Percentiles rank a stretch among this genome's conserved stretches.
These are phyloP conservation scores for Kryptolebias marmoratus DNA, from an alignment of 2,113 vertebrate species.

Conservation along the genomic window DNA sequence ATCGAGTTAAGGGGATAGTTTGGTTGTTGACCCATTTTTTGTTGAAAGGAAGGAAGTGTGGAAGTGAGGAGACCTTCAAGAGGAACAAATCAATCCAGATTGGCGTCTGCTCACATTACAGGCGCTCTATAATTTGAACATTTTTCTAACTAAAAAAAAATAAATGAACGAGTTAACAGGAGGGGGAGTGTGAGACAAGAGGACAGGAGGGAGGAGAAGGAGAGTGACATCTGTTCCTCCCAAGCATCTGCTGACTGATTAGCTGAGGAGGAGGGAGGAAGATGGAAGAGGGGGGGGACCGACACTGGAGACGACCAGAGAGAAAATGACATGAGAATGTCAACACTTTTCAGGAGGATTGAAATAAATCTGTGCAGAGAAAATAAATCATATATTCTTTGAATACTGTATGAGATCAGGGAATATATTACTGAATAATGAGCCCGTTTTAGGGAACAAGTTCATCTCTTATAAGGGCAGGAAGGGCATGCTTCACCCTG, in stretches of 20 bases:
- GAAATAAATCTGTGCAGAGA: conserved; percentile 11
- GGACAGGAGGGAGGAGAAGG: conserved; percentile 44
- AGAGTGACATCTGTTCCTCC: conserved; percentile 47
- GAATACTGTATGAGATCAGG: conserved; percentile 46
- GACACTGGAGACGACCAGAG: neutral
- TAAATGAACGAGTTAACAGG: conserved; percentile 41
- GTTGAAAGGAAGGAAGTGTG: neutral
- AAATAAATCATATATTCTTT: conserved; percentile 43
- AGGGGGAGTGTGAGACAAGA: conserved; percentile 42
- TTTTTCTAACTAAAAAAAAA: conserved; percentile 10
- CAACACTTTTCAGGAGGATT: neutral
- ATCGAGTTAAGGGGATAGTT: too few relatives aligned
- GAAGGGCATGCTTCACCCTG: neutral
- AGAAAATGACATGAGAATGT: conserved; percentile 2
- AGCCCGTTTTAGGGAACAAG: conserved; percentile 43
- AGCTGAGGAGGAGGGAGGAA: neutral
- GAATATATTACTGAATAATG: conserved; percentile 43
- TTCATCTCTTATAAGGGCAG: conserved; percentile 19
- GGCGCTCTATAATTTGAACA: conserved; percentile 30
- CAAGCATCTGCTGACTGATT: conserved; percentile 53
- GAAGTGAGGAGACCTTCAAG: too few relatives aligned
- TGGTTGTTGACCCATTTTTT: neutral
- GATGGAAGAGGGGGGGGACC: neutral
- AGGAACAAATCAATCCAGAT: conserved; percentile 23
- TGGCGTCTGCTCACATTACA: conserved; percentile 32